phyloP scores from a whole-genome alignment of 2,888 invertebrate genomes.

The Proisotoma minuta region DNA sequence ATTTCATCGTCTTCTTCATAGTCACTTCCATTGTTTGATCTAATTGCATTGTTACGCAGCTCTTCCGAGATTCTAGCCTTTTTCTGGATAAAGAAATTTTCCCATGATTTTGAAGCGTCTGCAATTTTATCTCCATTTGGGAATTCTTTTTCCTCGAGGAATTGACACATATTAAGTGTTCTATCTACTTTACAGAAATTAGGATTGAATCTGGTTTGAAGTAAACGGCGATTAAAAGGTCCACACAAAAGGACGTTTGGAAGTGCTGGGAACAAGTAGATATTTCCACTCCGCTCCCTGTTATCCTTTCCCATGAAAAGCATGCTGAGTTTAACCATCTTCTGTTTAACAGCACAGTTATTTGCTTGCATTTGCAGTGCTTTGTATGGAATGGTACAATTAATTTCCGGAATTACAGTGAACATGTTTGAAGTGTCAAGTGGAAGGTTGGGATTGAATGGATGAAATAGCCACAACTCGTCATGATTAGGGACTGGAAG shows the following conservation, averaged over 20 bases:
- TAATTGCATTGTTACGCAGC: too few species aligned
- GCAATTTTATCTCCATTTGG: background rate
- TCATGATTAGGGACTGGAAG: slow-evolving; percentile 28
- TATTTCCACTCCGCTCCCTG: slow-evolving; percentile 15
- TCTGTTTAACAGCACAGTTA: slow-evolving; percentile 16
- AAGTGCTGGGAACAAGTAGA: slow-evolving; percentile 31
- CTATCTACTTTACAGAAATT: slow-evolving; percentile 14
- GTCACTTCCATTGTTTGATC: too few species aligned
- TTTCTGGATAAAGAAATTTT: background rate
- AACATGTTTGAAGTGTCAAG: slow-evolving; percentile 6
- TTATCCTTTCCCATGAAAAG: background rate
- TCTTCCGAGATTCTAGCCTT: background rate
- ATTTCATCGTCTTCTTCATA: too few species aligned
- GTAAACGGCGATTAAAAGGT: slow-evolving; percentile 27
- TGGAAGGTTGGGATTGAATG: slow-evolving; percentile 18
- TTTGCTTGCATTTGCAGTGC: slow-evolving; percentile 28
- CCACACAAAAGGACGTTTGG: slow-evolving; percentile 33
- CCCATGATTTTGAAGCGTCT: background rate
- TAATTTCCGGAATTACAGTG: slow-evolving; percentile 29
- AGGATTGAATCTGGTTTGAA: slow-evolving; percentile 6
- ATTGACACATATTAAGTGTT: slow-evolving; percentile 7
- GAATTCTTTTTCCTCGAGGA: slow-evolving; percentile 22
- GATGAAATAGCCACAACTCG: slow-evolving; percentile 31
- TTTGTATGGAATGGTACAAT: slow-evolving; percentile 23
- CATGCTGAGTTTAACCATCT: slow-evolving; percentile 18